Percentiles rank a stretch among this genome's conserved stretches.
These are phyloP conservation scores for Nesoenas mayeri DNA, from an alignment of 2,113 vertebrate species.

Conservation along the genomic window DNA sequence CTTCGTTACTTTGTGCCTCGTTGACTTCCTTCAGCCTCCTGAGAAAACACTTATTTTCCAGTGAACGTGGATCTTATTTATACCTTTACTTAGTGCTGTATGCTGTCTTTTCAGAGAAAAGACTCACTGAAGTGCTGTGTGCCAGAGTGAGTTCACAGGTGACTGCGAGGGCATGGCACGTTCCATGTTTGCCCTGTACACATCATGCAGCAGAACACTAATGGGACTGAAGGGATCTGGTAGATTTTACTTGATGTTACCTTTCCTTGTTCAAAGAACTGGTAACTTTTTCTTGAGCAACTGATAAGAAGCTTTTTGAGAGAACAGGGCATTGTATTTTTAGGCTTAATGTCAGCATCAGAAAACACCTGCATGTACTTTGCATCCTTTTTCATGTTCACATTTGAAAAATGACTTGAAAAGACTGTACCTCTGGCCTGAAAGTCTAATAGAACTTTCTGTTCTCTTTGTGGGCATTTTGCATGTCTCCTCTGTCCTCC, in stretches of 20 bases:
- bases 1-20: background rate
- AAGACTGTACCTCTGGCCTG: background rate
- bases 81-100: background rate
- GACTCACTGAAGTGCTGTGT: rapidly evolving
- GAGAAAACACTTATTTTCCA: background rate
- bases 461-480: background rate
- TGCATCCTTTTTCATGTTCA: background rate
- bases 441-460: background rate
- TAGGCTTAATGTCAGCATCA: background rate
- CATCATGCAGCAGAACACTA: background rate
- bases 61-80: background rate
- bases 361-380: constrained; percentile 14
- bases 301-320: background rate
- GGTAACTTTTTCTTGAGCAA: background rate
- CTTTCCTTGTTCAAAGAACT: background rate
- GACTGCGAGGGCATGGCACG: rapidly evolving
- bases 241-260: background rate
- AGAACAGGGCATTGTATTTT: constrained; percentile 9
- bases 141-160: background rate
- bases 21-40: rapidly evolving
- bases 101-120: background rate
- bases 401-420: background rate
- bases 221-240: background rate
- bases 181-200: background rate
- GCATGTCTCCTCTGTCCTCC: background rate